Conservation (phyloP, 2,113 vertebrate species). For the Polypterus bichir region DNA sequence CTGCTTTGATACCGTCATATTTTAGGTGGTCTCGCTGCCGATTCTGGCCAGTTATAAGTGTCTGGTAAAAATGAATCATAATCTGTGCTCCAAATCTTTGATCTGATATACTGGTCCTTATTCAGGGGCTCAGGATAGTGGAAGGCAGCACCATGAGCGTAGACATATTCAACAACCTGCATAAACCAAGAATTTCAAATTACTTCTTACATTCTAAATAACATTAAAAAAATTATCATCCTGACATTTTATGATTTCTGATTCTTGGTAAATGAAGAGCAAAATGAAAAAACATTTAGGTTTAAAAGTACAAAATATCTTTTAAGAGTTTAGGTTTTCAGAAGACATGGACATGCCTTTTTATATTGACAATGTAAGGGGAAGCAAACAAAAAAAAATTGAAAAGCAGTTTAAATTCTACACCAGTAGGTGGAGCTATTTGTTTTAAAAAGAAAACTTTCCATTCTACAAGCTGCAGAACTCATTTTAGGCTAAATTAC, state of each 20-base stretch:
- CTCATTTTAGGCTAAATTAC: no score
- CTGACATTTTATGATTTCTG: neutral
- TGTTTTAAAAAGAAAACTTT: no score
- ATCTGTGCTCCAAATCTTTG: conserved; percentile 69
- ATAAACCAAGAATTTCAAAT: conserved; percentile 14
- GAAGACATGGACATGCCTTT: no score
- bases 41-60: conserved; percentile 77
- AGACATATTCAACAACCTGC: conserved; percentile 80
- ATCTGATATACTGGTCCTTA: conserved; percentile 62
- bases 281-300: neutral
- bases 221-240: neutral
- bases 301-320: neutral
- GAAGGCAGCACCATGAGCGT: conserved; percentile 87
- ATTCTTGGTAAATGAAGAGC: conserved; percentile 5
- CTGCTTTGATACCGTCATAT: conserved; percentile 6
- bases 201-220: neutral
- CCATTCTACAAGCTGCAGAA: no score
- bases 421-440: no score
- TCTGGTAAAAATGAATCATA: conserved; percentile 89
- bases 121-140: conserved; percentile 82
- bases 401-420: no score
- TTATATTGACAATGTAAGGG: no score
- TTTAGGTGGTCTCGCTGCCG: conserved; percentile 44
- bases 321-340: no score
- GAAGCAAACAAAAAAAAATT: no score